These are phyloP conservation scores for Elegia similella DNA, from an alignment of 2,888 invertebrate species.

Conservation along the genomic window DNA sequence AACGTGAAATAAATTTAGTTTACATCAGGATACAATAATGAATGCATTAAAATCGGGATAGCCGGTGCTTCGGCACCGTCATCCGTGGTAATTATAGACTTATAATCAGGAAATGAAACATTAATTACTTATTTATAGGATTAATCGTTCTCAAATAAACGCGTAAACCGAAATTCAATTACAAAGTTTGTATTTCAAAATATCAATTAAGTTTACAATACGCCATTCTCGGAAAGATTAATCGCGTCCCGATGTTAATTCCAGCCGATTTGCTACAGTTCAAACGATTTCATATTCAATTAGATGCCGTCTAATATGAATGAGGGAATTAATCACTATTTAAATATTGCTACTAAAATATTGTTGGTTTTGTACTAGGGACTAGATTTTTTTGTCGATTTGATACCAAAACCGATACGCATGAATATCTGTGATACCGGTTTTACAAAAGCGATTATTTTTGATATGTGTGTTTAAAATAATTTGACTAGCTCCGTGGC, in stretches of 20 bases:
- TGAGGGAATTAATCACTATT: slow-evolving; percentile 8
- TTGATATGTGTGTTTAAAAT: too few relatives aligned
- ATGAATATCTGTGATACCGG: too few relatives aligned
- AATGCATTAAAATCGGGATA: too few relatives aligned
- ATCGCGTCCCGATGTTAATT: slow-evolving; percentile 12
- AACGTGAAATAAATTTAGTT: too few relatives aligned
- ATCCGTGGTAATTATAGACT: not conserved
- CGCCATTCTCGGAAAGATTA: slow-evolving; percentile 8
- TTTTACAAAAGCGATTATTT: too few relatives aligned
- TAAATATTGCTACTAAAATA: not conserved
- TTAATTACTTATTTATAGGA: slow-evolving; percentile 3
- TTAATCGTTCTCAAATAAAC: slow-evolving; percentile 2
- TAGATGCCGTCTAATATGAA: slow-evolving; percentile 2
- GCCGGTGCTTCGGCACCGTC: too few relatives aligned
- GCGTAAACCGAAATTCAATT: slow-evolving; percentile 10
- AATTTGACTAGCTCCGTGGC: too few relatives aligned
- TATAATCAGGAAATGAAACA: not conserved
- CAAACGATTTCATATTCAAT: slow-evolving; percentile 12
- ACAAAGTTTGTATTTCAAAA: slow-evolving; percentile 6
- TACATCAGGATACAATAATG: too few relatives aligned
- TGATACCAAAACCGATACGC: too few relatives aligned
- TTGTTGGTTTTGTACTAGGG: not conserved
- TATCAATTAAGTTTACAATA: slow-evolving; percentile 14
- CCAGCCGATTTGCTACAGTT: slow-evolving; percentile 10
- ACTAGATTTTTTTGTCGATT: too few relatives aligned